Evolutionary conservation across 2,888 invertebrate species (phyloP), one percentile per base, ranked within the genome.

Genomic region (Marasmarcha lunaedactyla): DNA sequence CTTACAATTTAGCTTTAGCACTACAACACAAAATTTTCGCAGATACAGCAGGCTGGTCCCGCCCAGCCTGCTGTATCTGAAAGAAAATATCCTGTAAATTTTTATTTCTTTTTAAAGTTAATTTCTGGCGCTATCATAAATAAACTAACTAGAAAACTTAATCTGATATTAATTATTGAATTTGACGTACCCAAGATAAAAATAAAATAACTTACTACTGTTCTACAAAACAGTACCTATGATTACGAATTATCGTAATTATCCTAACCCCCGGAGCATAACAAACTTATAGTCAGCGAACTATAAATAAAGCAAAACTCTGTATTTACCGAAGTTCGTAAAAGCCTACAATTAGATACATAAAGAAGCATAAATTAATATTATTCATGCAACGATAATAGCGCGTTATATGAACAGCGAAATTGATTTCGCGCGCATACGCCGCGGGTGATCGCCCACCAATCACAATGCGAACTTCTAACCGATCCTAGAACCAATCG

Each of bases 281-380:
- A 20, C 30, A n/a, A 30, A 30, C 30, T 30, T 2, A 27, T 42
- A 30, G 33, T 33, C 15, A n/a, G n/a, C n/a, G n/a, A 35, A 38
- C 14, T 35, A 37, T 36, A 41, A 37, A 41, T 25, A 30, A 39
- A n/a, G 1, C 35, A 15, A 15, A 15, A 39, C 13, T 34, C 39
- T 30, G 40, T 50, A 42, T 53, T 49, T 50, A 51, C 41, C 37
- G 38, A 40, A 11, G 35, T 36, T 11, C 40, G 40, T 42, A 51
- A 48, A 46, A 47, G 43, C 42, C 47, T 45, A 47, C 48, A 50
- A 51, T 59, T 54, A 55, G 45, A 48, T n/a, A n/a, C n/a, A n/a
- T 52, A 47, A 39, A 35, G 40, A 44, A 47, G 47, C 53, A 47
- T 52, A 52, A 58, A n/a, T n/a, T n/a, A n/a, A 53, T 51, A 49